phyloP scores from a whole-genome alignment of 1,140 invertebrate genomes.

The Copidosoma floridanum region DNA sequence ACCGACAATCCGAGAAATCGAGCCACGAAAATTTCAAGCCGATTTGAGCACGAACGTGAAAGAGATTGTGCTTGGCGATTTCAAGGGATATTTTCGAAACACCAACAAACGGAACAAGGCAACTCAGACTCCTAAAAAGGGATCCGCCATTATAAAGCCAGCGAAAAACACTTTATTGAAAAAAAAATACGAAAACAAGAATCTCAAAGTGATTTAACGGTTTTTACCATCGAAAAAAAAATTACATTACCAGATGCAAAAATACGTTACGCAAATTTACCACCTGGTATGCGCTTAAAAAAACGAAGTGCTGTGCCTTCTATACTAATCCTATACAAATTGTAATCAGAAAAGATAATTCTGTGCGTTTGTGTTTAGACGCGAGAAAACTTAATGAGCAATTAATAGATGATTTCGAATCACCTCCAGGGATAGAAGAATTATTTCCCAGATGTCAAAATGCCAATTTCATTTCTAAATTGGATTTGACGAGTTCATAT shows the following conservation, averaged over 20 bases:
- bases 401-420: conserved; percentile 36
- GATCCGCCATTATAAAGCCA: no score
- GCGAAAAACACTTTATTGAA: no score
- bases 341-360: conserved; percentile 36
- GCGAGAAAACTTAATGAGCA: conserved; percentile 38
- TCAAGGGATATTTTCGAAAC: no score
- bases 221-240: conserved; percentile 22
- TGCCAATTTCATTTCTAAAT: not conserved
- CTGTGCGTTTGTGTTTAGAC: conserved; percentile 41
- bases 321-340: conserved; percentile 40
- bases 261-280: conserved; percentile 29
- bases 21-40: no score
- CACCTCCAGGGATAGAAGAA: not conserved
- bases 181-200: not conserved
- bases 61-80: no score
- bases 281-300: conserved; percentile 21
- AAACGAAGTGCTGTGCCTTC: conserved; percentile 29
- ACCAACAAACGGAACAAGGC: no score
- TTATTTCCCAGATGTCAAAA: not conserved
- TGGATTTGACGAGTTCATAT: not conserved
- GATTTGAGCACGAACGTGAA: no score
- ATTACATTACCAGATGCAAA: conserved; percentile 10
- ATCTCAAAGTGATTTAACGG: conserved; percentile 15
- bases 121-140: no score
- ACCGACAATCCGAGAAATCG: no score